Conservation (phyloP, 2,888 invertebrate genomes). For the Idaea aversata region DNA sequence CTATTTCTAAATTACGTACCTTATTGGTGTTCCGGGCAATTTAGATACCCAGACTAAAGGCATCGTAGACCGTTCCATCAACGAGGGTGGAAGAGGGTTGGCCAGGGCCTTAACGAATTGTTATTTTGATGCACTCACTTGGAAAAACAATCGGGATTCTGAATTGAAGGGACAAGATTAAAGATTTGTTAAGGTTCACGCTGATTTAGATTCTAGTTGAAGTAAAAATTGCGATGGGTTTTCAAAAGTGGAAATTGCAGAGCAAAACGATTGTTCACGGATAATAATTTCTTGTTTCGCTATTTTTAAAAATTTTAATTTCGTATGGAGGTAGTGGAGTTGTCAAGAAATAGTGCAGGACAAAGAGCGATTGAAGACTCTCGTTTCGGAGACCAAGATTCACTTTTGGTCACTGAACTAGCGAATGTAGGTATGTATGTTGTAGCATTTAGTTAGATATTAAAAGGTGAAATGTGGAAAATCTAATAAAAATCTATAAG, state of each 20-base stretch:
- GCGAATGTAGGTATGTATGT: no score
- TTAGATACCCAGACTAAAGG: background rate
- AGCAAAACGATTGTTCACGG: background rate
- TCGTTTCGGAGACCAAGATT: no score
- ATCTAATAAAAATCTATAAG: no score
- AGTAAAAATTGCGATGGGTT: conserved; percentile 28
- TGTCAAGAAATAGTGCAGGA: background rate
- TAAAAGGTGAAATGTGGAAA: no score
- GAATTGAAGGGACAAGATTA: conserved; percentile 68
- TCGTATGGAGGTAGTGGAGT: background rate
- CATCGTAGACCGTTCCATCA: conserved; percentile 24
- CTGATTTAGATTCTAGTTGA: conserved; percentile 44
- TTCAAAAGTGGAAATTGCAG: conserved; percentile 11
- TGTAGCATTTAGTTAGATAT: no score
- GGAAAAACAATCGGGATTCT: conserved; percentile 73
- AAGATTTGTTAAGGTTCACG: conserved; percentile 64
- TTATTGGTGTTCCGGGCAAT: conserved; percentile 2
- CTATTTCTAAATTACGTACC: background rate
- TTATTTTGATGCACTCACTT: conserved; percentile 75
- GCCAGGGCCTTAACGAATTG: conserved; percentile 66
- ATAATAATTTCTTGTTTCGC: background rate
- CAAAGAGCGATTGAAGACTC: no score
- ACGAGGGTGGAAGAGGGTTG: conserved; percentile 49
- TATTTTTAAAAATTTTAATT: background rate
- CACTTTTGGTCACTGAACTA: no score